These are phyloP conservation scores for Sacculina carcini DNA, from an alignment of 2,888 invertebrate genomes.

Conservation along the genomic window DNA sequence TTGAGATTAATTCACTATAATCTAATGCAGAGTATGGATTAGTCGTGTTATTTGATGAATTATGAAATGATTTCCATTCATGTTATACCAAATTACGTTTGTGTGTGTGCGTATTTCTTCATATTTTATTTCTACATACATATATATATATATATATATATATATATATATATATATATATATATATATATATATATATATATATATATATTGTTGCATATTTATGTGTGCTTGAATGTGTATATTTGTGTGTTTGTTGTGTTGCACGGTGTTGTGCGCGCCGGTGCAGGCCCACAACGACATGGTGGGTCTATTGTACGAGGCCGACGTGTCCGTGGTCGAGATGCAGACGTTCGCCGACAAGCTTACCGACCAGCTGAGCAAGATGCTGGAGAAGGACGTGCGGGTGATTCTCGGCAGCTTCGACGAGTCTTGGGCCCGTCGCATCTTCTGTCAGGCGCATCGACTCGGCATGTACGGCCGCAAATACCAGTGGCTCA, in stretches of 20 bases:
- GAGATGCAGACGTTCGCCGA: slow-evolving; percentile 77
- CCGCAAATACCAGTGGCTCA: slow-evolving; percentile 77
- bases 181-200: slow-evolving; percentile 4
- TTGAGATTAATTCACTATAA: no score
- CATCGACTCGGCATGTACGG: slow-evolving; percentile 53
- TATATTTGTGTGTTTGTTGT: neutral
- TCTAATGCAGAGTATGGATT: no score
- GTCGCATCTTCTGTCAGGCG: slow-evolving; percentile 65
- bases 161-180: slow-evolving; percentile 7
- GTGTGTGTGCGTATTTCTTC: neutral
- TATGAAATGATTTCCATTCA: no score
- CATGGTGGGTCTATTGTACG: slow-evolving; percentile 59
- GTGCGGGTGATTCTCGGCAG: slow-evolving; percentile 84
- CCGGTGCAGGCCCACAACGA: slow-evolving; percentile 48
- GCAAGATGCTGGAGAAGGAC: slow-evolving; percentile 63
- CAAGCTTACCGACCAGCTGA: slow-evolving; percentile 50
- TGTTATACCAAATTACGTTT: neutral
- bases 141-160: slow-evolving; percentile 8
- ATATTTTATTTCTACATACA: neutral
- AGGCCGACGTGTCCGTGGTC: slow-evolving; percentile 48
- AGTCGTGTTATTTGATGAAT: no score
- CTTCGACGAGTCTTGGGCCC: slow-evolving; percentile 80
- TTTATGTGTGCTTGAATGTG: neutral
- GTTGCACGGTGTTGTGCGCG: neutral
- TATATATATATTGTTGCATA: neutral